Percentiles rank a stretch among this genome's conserved stretches.
Evolutionary conservation across 2,888 invertebrate species (phyloP).

Genomic region (Tenthredo livida): DNA sequence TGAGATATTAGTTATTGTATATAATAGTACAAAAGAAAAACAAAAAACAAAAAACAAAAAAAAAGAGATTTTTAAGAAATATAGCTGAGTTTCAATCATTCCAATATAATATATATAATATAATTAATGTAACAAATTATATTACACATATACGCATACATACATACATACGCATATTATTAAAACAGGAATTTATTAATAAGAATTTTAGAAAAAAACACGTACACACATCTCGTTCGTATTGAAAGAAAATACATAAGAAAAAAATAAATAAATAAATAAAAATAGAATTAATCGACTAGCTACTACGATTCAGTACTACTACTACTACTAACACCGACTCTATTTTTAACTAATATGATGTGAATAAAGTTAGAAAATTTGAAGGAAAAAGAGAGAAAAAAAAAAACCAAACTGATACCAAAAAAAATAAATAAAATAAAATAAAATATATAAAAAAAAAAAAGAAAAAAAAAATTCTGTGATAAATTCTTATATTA

Average conservation of each 20-base stretch:
- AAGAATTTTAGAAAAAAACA: background rate
- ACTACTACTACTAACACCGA: too few species aligned
- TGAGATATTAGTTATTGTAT: too few species aligned
- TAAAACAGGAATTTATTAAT: background rate
- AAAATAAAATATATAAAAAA: background rate
- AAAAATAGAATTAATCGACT: background rate
- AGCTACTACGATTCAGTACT: too few species aligned
- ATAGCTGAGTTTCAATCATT: constrained; percentile 24
- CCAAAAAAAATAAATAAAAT: background rate
- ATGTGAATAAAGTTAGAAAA: background rate
- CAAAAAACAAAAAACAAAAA: too few species aligned
- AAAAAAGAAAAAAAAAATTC: constrained; percentile 55
- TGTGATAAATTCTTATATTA: constrained; percentile 60
- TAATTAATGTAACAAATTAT: too few species aligned
- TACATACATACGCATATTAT: too few species aligned
- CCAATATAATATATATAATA: too few species aligned
- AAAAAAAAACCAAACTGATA: background rate
- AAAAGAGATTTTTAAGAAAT: too few species aligned
- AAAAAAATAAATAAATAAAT: too few species aligned
- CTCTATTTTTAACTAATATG: too few species aligned
- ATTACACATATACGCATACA: too few species aligned
- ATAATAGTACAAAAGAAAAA: too few species aligned
- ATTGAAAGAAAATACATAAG: background rate
- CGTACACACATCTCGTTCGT: background rate
- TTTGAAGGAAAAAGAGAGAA: background rate